A percentile compares a stretch with the other conserved stretches of the same genome.
phyloP scores from a whole-genome alignment of 1,140 invertebrate genomes.

The Drosophila persimilis region DNA sequence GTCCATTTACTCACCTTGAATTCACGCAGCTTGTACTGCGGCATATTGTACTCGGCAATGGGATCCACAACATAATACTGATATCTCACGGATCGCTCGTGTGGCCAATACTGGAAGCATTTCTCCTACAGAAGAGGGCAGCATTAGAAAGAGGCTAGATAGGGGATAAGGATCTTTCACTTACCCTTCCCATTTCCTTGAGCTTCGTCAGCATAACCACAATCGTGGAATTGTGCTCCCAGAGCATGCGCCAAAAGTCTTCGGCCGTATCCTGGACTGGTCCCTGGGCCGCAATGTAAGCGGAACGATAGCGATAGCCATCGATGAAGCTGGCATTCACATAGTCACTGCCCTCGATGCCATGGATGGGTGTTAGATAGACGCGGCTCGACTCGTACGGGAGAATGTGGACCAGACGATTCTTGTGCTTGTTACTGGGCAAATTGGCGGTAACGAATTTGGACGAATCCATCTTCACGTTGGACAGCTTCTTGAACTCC shows the following conservation, averaged over 20 bases:
- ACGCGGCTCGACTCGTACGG: conserved; percentile 98
- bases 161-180: conserved; percentile 60
- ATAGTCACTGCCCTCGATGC: conserved; percentile 98
- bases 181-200: conserved; percentile 97
- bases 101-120: conserved; percentile 99
- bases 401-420: conserved; percentile 97
- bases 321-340: conserved; percentile 99
- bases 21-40: conserved; percentile 98
- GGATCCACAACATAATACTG: conserved; percentile 99
- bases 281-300: conserved; percentile 99
- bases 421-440: conserved; percentile 99
- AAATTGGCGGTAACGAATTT: conserved; percentile 98
- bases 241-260: conserved; percentile 99
- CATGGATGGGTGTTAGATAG: conserved; percentile 94
- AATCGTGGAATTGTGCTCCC: conserved; percentile 99
- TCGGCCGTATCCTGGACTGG: conserved; percentile 97
- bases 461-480: conserved; percentile 96
- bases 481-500: conserved; percentile 98
- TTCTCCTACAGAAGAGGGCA: conserved; percentile 89
- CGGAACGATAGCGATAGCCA: conserved; percentile 94
- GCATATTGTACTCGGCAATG: conserved; percentile 99
- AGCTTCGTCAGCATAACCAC: conserved; percentile 99
- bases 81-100: conserved; percentile 96
- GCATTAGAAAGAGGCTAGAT: neutral
- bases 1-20: conserved; percentile 89